These are phyloP conservation scores for Characodon lateralis DNA, from an alignment of 2,797 vertebrate genomes.

Conservation along the genomic window DNA sequence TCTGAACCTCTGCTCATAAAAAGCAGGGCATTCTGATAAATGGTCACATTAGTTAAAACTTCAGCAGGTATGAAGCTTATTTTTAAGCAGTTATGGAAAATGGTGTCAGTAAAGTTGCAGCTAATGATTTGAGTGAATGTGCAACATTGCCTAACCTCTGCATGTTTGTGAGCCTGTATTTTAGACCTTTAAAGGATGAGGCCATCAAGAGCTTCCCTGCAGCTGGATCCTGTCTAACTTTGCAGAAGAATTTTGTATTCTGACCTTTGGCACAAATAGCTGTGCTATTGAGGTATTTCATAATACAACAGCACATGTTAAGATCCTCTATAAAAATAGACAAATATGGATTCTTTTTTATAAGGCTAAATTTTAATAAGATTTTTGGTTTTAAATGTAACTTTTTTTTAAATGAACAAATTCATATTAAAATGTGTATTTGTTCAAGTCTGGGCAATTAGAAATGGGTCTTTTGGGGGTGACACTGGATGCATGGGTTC, in stretches of 20 bases:
- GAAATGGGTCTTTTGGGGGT: neutral
- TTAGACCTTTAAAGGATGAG: slow-evolving; percentile 73
- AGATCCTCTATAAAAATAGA: slow-evolving; percentile 7
- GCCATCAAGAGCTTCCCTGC: slow-evolving; percentile 84
- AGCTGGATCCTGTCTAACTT: slow-evolving; percentile 88
- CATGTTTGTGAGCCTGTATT: slow-evolving; percentile 41
- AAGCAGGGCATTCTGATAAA: slow-evolving; percentile 12
- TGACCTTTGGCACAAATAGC: slow-evolving; percentile 66
- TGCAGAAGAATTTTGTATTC: slow-evolving; percentile 46
- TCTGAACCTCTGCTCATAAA: slow-evolving; percentile 44
- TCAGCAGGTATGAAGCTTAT: slow-evolving; percentile 3
- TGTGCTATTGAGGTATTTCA: slow-evolving; percentile 36
- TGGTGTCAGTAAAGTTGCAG: slow-evolving; percentile 4
- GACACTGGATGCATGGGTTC: neutral
- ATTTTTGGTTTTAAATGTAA: neutral
- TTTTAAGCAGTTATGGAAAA: slow-evolving; percentile 2
- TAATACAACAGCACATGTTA: slow-evolving; percentile 23
- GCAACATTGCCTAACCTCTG: slow-evolving; percentile 53
- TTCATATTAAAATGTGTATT: neutral
- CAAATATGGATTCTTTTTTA: neutral
- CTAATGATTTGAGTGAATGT: slow-evolving; percentile 25
- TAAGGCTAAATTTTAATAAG: neutral
- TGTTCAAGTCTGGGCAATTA: neutral
- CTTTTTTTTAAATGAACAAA: neutral
- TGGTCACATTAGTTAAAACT: slow-evolving; percentile 19